Base-by-base conservation (phyloP, 1,140 invertebrate species). In the Teleogryllus occipitalis region DNA sequence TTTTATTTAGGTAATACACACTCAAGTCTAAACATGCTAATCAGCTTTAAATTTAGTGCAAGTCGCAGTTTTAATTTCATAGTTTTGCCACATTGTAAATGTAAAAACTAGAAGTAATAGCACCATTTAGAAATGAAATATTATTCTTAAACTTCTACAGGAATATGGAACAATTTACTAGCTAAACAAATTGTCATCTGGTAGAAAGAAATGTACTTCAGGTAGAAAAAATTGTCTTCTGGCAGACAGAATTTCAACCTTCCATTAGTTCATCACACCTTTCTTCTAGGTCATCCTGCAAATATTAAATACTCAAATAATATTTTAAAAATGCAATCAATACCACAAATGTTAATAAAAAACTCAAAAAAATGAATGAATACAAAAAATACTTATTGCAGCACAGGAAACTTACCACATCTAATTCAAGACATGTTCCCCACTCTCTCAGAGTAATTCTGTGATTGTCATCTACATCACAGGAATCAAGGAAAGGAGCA, bases 401-500 rank as follows among this genome's bases (percentile, higher is more conserved):
- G 5, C 27, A 39, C 27, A 39, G 27, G 5, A 39, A 39, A 39
- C 27, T 75, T 21, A 79, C 79, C 79, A 76, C 90, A 78, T 96
- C 92, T 47, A 97, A 88, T 84, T 96, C 91, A 80, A 98, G 89
- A 84, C 97, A 98, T 84, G 91, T 93, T 81, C 95, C 96, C 97
- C 97, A 98, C 87, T 98, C 97, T 80, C 90, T 86, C 72, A 98
- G 88, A 10, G 94, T 94, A 83, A 98, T 96, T 84, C 92, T 91
- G 86, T 97, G 96, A 86, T 98, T 94, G 82, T 93, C 89, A 85
- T 98, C 90, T 12, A 86, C 87, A 85, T 98, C 97, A 85, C 97
- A 98, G 7, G 88, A 89, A 85, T 98, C 93, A 48, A 98, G 89
- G 90, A 98, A 98, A n/a, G 96, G 95, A 75, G 94, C 94, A 84